Evolutionary conservation across 37 sponge, comb jelly and placozoan genomes (phyloP).

Genomic region (Axinella damicornis): DNA sequence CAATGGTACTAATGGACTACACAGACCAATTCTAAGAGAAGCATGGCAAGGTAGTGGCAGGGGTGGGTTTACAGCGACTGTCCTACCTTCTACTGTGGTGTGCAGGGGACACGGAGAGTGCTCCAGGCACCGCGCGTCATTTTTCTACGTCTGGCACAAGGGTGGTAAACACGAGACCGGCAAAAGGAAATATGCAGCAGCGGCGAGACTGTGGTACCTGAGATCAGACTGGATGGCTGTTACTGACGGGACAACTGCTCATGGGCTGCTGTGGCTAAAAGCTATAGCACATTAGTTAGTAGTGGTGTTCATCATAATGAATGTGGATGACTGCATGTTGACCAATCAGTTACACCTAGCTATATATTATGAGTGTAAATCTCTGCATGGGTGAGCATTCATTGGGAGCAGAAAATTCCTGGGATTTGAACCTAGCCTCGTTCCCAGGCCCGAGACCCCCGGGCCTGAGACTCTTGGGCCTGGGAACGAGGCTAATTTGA

Average conservation of each 20-base stretch:
- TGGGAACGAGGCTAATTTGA: no score
- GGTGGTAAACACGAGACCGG: slow-evolving; percentile 13
- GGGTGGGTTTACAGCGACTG: slow-evolving; percentile 31
- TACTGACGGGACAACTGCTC: not conserved
- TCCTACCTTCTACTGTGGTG: slow-evolving; percentile 30
- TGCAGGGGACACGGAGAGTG: slow-evolving; percentile 21
- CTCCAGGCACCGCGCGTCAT: not conserved
- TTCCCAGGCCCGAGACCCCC: no score
- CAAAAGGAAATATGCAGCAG: slow-evolving; percentile 13
- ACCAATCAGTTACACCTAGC: no score
- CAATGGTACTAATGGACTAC: not conserved
- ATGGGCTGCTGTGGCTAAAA: slow-evolving; percentile 22
- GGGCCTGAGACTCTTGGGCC: no score
- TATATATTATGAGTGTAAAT: no score
- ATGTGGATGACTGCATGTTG: no score
- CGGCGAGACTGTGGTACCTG: slow-evolving; percentile 34
- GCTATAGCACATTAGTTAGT: slow-evolving; percentile 1
- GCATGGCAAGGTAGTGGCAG: not conserved
- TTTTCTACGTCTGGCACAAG: slow-evolving; percentile 44
- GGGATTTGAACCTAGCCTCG: no score
- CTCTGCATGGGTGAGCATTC: no score
- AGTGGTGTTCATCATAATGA: no score
- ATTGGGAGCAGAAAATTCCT: no score
- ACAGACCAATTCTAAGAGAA: not conserved
- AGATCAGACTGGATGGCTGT: slow-evolving; percentile 19